Evolutionary conservation across 2,888 invertebrate genomes (phyloP).

Genomic region (Macrophya annulata): DNA sequence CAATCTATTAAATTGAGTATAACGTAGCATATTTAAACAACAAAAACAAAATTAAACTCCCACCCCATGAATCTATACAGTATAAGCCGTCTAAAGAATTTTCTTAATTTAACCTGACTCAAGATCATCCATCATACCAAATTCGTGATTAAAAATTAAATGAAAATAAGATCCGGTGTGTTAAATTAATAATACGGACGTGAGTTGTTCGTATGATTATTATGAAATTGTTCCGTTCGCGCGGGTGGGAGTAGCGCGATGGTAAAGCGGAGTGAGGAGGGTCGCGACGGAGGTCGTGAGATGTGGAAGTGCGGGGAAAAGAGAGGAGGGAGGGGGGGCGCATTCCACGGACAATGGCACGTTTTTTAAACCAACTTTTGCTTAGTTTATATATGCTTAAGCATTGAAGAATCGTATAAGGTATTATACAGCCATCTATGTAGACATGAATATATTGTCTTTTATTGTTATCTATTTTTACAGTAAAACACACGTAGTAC

Average conservation of each 20-base stretch:
- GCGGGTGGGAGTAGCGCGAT: constrained; percentile 52
- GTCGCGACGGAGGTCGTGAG: constrained; percentile 26
- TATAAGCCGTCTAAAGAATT: not conserved
- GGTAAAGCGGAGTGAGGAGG: constrained; percentile 50
- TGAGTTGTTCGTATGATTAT: constrained; percentile 69
- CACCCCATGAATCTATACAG: not conserved
- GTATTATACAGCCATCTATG: not conserved
- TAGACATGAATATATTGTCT: constrained; percentile 14
- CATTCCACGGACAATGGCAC: constrained; percentile 79
- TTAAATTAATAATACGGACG: constrained; percentile 52
- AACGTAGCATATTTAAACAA: not conserved
- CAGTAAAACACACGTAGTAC: not conserved
- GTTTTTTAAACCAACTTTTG: constrained; percentile 78
- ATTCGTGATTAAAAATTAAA: constrained; percentile 18
- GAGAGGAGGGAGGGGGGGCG: constrained; percentile 63
- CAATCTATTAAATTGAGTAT: not conserved
- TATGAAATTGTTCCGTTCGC: constrained; percentile 69
- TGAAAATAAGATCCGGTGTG: constrained; percentile 38
- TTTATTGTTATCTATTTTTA: constrained; percentile 24
- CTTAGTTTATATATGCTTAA: constrained; percentile 57
- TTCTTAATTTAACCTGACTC: not conserved
- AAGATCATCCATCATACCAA: not conserved
- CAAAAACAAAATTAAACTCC: not conserved
- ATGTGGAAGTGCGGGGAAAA: constrained; percentile 56
- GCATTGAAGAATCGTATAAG: not conserved